phyloP scores from a whole-genome alignment of 2,113 vertebrate species.

The Fulmarus glacialis region DNA sequence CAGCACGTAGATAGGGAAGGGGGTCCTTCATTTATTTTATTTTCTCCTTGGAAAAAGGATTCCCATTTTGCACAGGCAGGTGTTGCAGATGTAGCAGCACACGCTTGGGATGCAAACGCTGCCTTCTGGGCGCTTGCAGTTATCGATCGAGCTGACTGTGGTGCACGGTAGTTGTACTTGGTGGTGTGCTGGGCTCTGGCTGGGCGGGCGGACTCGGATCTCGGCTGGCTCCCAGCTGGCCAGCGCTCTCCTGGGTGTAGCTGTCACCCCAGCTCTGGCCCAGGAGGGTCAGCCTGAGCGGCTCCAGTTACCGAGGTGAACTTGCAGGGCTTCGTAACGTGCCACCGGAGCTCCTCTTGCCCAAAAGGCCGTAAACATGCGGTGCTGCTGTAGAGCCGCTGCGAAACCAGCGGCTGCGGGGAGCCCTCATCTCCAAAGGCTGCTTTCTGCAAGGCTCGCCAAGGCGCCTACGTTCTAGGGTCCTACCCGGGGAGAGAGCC shows the following conservation, averaged over 20 bases:
- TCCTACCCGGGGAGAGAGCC: neutral
- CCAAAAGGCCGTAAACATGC: accelerated
- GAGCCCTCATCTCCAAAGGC: neutral
- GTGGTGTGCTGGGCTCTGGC: neutral
- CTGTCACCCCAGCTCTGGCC: neutral
- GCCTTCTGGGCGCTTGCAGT: neutral
- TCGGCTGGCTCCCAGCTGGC: neutral
- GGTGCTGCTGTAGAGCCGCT: neutral
- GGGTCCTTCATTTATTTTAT: neutral
- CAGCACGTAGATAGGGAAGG: accelerated
- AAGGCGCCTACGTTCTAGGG: accelerated
- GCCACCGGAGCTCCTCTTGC: neutral
- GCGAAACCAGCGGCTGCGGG: neutral
- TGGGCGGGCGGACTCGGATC: accelerated
- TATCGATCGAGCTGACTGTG: accelerated
- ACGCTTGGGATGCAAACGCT: accelerated
- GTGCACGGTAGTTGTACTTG: too few relatives aligned
- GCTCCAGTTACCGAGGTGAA: neutral
- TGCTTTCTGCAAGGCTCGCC: neutral
- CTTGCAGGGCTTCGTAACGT: accelerated
- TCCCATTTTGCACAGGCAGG: accelerated
- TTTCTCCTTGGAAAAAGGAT: neutral
- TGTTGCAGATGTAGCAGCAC: neutral
- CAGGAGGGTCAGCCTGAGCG: neutral
- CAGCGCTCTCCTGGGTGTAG: neutral